Conservation (phyloP, 2,113 vertebrate species). For the Psettodes erumei region DNA sequence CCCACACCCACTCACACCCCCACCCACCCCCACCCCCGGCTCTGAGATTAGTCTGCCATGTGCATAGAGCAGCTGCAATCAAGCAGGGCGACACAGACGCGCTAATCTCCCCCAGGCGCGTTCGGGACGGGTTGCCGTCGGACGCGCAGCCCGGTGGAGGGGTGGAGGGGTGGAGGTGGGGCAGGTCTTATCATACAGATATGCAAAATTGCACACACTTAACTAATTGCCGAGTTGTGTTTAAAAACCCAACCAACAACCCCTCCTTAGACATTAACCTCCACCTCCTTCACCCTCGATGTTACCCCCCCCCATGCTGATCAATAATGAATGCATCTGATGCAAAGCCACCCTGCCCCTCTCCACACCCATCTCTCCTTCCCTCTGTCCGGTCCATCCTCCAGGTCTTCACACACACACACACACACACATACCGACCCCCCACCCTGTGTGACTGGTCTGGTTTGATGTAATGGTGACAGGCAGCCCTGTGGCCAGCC, state of each 20-base stretch:
- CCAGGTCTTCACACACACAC: not conserved
- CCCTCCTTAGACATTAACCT: conserved; percentile 12
- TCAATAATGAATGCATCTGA: conserved; percentile 74
- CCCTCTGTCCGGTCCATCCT: not conserved
- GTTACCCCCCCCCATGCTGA: conserved; percentile 48
- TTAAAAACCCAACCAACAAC: not conserved
- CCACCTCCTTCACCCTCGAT: conserved; percentile 16
- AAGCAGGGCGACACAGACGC: conserved; percentile 25
- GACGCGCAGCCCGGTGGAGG: conserved; percentile 9
- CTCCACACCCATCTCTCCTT: conserved; percentile 22
- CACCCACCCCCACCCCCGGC: not conserved
- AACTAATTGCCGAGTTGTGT: not conserved
- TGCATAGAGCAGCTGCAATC: conserved; percentile 55
- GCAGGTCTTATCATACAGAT: not conserved
- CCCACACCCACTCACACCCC: not conserved
- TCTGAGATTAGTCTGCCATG: conserved; percentile 50
- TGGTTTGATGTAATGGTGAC: conserved; percentile 7
- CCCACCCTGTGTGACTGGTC: conserved; percentile 2
- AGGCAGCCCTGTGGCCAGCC: conserved; percentile 30
- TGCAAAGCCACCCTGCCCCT: conserved; percentile 60
- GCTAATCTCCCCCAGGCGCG: conserved; percentile 48
- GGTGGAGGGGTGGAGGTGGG: not conserved
- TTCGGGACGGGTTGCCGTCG: conserved; percentile 43
- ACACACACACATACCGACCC: too few relatives aligned
- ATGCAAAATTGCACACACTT: not conserved